Conservation (phyloP, 2,888 invertebrate genomes). For the Patella pellucida region DNA sequence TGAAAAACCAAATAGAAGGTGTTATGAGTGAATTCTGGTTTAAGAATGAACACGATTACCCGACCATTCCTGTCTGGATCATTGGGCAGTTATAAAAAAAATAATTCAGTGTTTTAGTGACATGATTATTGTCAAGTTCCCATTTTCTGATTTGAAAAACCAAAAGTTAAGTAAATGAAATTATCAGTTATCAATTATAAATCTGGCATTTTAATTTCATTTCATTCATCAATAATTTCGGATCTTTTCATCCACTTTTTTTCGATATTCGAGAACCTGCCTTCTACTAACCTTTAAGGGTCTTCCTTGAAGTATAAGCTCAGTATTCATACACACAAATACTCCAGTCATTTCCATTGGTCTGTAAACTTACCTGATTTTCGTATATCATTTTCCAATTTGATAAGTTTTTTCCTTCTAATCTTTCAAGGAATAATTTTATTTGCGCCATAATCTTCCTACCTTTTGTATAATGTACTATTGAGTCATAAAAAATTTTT, state of each 20-base stretch:
- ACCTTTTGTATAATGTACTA: neutral
- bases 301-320: neutral
- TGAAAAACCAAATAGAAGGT: too few species aligned
- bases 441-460: neutral
- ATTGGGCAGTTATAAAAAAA: too few species aligned
- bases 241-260: neutral
- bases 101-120: neutral
- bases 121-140: too few species aligned
- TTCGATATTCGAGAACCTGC: neutral
- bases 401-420: neutral
- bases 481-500: neutral
- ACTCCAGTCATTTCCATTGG: neutral
- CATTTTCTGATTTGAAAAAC: too few species aligned
- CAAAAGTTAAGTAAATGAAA: too few species aligned
- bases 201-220: too few species aligned
- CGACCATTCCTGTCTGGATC: too few species aligned
- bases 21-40: too few species aligned
- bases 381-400: neutral
- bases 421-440: neutral
- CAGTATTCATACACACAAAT: slow-evolving; percentile 1
- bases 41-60: too few species aligned
- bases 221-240: too few species aligned
- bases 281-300: neutral
- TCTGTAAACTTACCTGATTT: neutral
- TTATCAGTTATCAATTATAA: too few species aligned